Evolutionary conservation across 2,113 vertebrate genomes (phyloP).

Genomic region (Coptodon rendalli): DNA sequence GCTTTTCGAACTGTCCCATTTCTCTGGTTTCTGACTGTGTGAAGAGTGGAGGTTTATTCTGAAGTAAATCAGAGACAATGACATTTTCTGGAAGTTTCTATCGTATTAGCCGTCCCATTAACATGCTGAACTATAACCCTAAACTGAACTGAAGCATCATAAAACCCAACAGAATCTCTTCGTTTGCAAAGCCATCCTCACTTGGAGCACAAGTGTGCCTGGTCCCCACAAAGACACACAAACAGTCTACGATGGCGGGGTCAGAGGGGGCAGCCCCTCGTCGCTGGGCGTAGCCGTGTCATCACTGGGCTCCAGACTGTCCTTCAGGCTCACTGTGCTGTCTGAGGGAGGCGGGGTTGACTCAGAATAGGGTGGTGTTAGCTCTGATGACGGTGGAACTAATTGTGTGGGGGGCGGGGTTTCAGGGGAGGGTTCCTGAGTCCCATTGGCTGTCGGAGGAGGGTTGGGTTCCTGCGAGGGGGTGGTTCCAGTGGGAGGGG

Average conservation of each 20-base stretch:
- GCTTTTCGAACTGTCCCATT: background rate
- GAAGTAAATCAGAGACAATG: background rate
- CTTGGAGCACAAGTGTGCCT: background rate
- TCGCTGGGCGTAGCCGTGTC: constrained; percentile 70
- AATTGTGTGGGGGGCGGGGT: constrained; percentile 21
- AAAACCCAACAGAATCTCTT: background rate
- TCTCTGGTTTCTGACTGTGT: background rate
- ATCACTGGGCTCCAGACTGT: constrained; percentile 74
- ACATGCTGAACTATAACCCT: background rate
- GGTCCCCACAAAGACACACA: constrained; percentile 26
- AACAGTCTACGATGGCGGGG: constrained; percentile 57
- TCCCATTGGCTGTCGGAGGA: constrained; percentile 57
- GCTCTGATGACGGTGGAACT: constrained; percentile 13
- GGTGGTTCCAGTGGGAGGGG: background rate
- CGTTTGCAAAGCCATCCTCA: background rate
- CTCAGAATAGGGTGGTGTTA: constrained; percentile 42
- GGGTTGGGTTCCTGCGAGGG: background rate
- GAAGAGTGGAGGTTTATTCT: background rate
- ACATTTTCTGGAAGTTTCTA: background rate
- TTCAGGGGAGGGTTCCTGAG: constrained; percentile 51
- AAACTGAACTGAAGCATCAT: background rate
- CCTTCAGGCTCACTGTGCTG: constrained; percentile 72
- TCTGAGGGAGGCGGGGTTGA: constrained; percentile 63
- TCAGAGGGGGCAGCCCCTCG: constrained; percentile 63
- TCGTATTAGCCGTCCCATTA: background rate